These are phyloP conservation scores for Orchestia grillus DNA, from an alignment of 1,140 invertebrate species.

Conservation along the genomic window DNA sequence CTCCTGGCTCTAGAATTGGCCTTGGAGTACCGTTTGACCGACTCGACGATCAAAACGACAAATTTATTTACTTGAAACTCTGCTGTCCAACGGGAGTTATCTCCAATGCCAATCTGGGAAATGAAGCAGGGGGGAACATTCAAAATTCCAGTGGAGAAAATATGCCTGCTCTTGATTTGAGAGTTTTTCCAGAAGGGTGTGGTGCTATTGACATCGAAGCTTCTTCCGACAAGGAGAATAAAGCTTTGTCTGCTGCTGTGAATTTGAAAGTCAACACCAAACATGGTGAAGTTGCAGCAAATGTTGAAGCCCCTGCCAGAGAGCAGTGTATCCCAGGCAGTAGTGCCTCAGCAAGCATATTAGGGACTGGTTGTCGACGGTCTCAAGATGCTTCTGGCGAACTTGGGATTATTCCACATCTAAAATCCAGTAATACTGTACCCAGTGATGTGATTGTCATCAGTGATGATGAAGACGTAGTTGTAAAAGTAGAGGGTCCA, in stretches of 20 bases:
- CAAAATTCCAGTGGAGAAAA: not conserved
- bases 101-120: not conserved
- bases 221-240: not conserved
- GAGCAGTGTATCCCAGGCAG: not conserved
- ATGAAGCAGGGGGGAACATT: not conserved
- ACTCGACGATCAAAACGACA: not conserved
- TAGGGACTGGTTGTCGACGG: not conserved
- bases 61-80: not conserved
- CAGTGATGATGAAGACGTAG: conserved; percentile 12
- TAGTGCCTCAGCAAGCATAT: not conserved
- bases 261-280: not conserved
- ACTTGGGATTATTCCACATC: not conserved
- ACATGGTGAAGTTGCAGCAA: not conserved
- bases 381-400: not conserved
- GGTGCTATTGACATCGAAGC: not conserved
- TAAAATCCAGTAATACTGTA: not conserved
- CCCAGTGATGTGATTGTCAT: not conserved
- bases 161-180: not conserved
- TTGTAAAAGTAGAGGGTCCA: not conserved
- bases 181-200: not conserved
- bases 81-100: not conserved
- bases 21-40: conserved; percentile 14
- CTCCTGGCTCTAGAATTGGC: not conserved
- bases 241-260: not conserved
- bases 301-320: not conserved